These are phyloP conservation scores for Anolis carolinensis DNA, from an alignment of 2,113 vertebrate species.

Conservation along the genomic window DNA sequence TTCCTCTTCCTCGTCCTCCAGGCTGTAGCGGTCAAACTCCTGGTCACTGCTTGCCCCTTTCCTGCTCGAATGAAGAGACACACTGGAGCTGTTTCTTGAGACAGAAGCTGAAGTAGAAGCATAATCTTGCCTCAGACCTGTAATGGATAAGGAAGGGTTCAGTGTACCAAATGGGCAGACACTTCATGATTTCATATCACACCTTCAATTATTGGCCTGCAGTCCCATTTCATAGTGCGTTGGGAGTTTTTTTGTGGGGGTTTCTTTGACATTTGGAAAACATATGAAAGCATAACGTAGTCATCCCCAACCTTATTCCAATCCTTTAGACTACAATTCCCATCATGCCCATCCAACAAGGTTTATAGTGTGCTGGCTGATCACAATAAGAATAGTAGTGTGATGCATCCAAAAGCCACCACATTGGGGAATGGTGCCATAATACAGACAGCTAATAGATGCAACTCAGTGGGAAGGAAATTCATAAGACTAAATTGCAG, in stretches of 20 bases:
- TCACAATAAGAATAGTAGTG: background rate
- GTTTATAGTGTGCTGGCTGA: background rate
- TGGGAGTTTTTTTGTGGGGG: background rate
- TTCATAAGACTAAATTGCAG: background rate
- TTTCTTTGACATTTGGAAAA: background rate
- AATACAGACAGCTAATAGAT: background rate
- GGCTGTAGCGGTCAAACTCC: constrained; percentile 86
- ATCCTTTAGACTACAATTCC: background rate
- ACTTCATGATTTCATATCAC: background rate
- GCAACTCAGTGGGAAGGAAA: background rate
- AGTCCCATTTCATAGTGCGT: background rate
- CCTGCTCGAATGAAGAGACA: constrained; percentile 83
- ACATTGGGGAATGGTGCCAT: background rate
- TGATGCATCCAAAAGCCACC: background rate
- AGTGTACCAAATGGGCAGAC: background rate
- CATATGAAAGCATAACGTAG: background rate
- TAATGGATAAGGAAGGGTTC: constrained; percentile 25
- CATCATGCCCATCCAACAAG: background rate
- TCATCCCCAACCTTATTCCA: background rate
- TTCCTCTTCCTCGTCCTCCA: constrained; percentile 93
- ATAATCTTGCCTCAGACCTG: constrained; percentile 96
- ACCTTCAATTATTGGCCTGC: background rate
- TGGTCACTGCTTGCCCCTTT: constrained; percentile 82
- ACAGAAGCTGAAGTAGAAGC: constrained; percentile 90
- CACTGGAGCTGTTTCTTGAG: constrained; percentile 87